phyloP scores from a whole-genome alignment of 2,113 vertebrate genomes.

The Heterocephalus glaber region DNA sequence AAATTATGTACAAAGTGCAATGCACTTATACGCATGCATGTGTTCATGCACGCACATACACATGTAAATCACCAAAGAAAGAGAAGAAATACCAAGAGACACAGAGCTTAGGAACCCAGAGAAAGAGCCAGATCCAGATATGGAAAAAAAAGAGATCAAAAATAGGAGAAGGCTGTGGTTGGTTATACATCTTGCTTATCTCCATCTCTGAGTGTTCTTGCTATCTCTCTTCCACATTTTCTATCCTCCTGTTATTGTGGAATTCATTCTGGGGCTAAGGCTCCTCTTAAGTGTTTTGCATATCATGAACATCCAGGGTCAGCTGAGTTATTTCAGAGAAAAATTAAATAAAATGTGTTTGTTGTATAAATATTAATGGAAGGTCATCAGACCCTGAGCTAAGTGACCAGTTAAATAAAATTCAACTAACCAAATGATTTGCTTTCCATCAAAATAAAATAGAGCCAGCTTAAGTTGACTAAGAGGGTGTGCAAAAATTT shows the following conservation, averaged over 20 bases:
- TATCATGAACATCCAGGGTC: not conserved
- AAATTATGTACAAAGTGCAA: not conserved
- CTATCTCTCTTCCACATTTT: not conserved
- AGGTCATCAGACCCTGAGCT: slow-evolving; percentile 4
- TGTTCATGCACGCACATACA: not conserved
- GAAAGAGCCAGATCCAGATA: not conserved
- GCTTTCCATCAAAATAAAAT: slow-evolving; percentile 63
- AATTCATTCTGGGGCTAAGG: not conserved
- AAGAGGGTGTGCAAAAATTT: slow-evolving; percentile 71
- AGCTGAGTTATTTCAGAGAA: slow-evolving; percentile 48
- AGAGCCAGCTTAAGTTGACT: not conserved
- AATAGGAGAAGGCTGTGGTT: not conserved
- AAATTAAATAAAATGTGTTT: slow-evolving; percentile 48
- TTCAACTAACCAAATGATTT: slow-evolving; percentile 36
- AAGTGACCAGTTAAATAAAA: slow-evolving; percentile 34
- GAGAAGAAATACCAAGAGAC: not conserved
- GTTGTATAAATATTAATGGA: slow-evolving; percentile 45
- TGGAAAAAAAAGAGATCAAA: not conserved
- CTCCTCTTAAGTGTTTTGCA: not conserved
- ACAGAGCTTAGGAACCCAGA: not conserved
- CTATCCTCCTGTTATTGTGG: not conserved
- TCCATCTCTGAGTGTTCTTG: not conserved
- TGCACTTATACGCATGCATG: not conserved
- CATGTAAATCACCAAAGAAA: not conserved
- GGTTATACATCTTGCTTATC: not conserved